phyloP scores from a whole-genome alignment of 2,797 vertebrate species.

The Podarcis lilfordi region DNA sequence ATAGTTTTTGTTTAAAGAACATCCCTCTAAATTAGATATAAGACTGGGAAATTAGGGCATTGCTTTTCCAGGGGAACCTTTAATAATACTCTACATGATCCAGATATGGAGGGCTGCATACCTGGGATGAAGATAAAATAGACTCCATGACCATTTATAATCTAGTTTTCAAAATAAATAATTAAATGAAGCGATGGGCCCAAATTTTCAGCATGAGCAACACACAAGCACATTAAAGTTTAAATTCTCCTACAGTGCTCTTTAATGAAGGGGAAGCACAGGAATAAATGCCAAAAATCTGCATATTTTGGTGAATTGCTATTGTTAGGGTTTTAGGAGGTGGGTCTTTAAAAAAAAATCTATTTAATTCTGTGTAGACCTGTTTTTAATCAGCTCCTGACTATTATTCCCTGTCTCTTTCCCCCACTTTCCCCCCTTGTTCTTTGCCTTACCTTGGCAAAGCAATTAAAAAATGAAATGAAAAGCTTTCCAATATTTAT shows the following conservation, averaged over 20 bases:
- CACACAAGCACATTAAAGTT: conserved; percentile 43
- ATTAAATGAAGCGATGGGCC: conserved; percentile 36
- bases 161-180: conserved; percentile 65
- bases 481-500: conserved; percentile 44
- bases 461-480: conserved; percentile 53
- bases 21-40: conserved; percentile 43
- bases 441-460: conserved; percentile 15
- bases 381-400: conserved; percentile 45
- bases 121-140: conserved; percentile 33
- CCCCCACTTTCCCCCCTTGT: background rate
- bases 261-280: conserved; percentile 34
- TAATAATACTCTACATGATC: conserved; percentile 54
- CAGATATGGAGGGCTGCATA: conserved; percentile 30
- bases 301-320: conserved; percentile 34
- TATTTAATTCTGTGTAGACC: conserved; percentile 8
- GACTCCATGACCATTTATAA: conserved; percentile 60
- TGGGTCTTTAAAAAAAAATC: conserved; percentile 39
- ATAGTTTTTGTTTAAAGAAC: conserved; percentile 46
- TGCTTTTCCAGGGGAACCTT: conserved; percentile 51
- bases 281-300: conserved; percentile 38
- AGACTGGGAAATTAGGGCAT: conserved; percentile 43
- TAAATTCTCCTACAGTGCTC: conserved; percentile 34
- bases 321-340: conserved; percentile 32
- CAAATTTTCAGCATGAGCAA: conserved; percentile 41
- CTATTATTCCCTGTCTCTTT: conserved; percentile 29